These are phyloP conservation scores for Heliconius erato DNA, from an alignment of 2,888 invertebrate species.

Conservation along the genomic window DNA sequence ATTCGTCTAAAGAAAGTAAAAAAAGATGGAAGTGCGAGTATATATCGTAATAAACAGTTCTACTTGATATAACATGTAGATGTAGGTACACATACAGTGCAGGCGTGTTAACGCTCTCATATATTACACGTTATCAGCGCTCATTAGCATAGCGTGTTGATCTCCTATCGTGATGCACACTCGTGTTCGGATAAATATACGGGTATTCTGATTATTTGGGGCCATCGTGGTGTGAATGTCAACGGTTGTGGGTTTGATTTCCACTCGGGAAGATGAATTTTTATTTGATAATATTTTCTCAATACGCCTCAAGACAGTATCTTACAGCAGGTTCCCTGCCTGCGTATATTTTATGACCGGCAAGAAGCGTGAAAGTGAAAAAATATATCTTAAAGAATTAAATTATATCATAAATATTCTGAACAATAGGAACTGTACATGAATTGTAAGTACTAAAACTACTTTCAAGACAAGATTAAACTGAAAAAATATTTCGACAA, in stretches of 20 bases:
- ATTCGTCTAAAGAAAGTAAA: too few species aligned
- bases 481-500: too few species aligned
- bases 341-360: too few species aligned
- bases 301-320: too few species aligned
- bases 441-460: too few species aligned
- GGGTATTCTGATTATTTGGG: constrained; percentile 14
- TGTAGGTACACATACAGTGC: constrained; percentile 19
- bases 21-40: not conserved
- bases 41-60: constrained; percentile 2
- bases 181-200: constrained; percentile 26
- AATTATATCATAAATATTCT: too few species aligned
- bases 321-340: too few species aligned
- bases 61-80: constrained; percentile 11
- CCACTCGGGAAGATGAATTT: not conserved
- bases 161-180: constrained; percentile 68
- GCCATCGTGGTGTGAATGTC: not conserved
- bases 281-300: not conserved
- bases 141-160: constrained; percentile 76
- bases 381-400: not conserved
- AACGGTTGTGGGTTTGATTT: not conserved
- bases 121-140: constrained; percentile 78
- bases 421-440: too few species aligned
- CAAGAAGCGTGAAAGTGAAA: not conserved
- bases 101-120: constrained; percentile 57
- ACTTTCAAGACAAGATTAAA: too few species aligned